Percentiles rank a stretch among this genome's conserved stretches.
Evolutionary conservation across 2,888 invertebrate species (phyloP).

Genomic region (Tetropium fuscum): DNA sequence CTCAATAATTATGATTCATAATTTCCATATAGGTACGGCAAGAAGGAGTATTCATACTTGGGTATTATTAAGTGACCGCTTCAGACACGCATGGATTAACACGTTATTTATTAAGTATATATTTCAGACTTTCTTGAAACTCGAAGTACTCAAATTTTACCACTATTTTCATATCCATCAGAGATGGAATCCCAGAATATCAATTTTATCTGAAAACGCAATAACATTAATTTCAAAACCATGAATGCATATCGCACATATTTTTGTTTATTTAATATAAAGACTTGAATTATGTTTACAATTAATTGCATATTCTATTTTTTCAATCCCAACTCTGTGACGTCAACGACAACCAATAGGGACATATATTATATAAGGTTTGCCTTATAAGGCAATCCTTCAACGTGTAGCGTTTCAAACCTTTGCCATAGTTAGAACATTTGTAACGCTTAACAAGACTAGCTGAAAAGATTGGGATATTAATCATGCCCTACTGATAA

Average conservation of each 20-base stretch:
- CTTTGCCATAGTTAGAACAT: conserved; percentile 35
- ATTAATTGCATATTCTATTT: neutral
- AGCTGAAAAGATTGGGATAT: conserved; percentile 52
- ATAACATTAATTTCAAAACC: too few relatives aligned
- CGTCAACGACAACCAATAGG: conserved; percentile 13
- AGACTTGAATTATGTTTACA: neutral
- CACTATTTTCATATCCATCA: too few relatives aligned
- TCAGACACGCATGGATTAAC: conserved; percentile 11
- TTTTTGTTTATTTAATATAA: neutral
- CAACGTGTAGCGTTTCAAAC: conserved; percentile 19
- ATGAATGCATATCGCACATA: too few relatives aligned
- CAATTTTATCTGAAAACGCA: too few relatives aligned
- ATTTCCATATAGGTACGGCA: conserved; percentile 3
- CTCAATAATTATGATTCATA: too few relatives aligned
- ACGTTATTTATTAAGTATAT: conserved; percentile 16
- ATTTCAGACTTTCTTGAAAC: conserved; percentile 4
- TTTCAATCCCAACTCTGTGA: conserved; percentile 5
- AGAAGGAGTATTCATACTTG: neutral
- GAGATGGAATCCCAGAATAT: too few relatives aligned
- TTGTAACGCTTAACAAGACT: conserved; percentile 53
- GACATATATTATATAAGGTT: too few relatives aligned
- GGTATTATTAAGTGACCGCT: conserved; percentile 17
- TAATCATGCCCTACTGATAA: conserved; percentile 54
- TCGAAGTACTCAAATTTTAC: neutral
- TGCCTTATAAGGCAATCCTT: conserved; percentile 18